Evolutionary conservation across 2,797 vertebrate genomes (phyloP).

Genomic region (Poeciliopsis infans): DNA sequence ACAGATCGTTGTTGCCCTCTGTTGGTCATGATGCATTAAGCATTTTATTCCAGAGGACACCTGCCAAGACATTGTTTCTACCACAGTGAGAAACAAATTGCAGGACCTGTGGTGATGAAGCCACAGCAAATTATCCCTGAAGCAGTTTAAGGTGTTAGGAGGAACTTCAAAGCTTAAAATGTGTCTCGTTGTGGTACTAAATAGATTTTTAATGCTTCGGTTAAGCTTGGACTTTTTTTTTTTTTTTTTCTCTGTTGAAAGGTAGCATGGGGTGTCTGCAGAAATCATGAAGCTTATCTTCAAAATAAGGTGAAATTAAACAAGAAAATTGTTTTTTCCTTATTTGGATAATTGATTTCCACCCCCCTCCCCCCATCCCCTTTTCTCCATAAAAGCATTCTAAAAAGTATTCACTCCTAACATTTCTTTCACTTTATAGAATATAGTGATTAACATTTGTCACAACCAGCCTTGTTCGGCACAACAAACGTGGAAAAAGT

Average conservation of each 20-base stretch:
- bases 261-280: background rate
- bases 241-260: background rate
- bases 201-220: slow-evolving; percentile 3
- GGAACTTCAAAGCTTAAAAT: slow-evolving; percentile 30
- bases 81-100: background rate
- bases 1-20: slow-evolving; percentile 55
- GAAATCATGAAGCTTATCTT: slow-evolving; percentile 4
- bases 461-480: too few relatives aligned
- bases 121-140: background rate
- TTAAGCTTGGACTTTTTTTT: slow-evolving; percentile 13
- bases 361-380: too few relatives aligned
- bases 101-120: background rate
- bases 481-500: too few relatives aligned
- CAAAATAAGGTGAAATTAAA: slow-evolving; percentile 1
- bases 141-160: background rate
- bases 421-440: background rate
- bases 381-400: background rate
- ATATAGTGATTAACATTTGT: background rate
- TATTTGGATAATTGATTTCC: background rate
- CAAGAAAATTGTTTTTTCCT: background rate
- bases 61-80: slow-evolving; percentile 11
- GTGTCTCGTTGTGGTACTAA: slow-evolving; percentile 4
- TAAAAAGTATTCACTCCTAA: background rate
- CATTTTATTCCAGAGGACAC: slow-evolving; percentile 1
- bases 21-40: slow-evolving; percentile 13